Evolutionary conservation across 1,140 invertebrate species (phyloP), one percentile per base, ranked within the genome.

Genomic region (Dufourea novaeangliae): DNA sequence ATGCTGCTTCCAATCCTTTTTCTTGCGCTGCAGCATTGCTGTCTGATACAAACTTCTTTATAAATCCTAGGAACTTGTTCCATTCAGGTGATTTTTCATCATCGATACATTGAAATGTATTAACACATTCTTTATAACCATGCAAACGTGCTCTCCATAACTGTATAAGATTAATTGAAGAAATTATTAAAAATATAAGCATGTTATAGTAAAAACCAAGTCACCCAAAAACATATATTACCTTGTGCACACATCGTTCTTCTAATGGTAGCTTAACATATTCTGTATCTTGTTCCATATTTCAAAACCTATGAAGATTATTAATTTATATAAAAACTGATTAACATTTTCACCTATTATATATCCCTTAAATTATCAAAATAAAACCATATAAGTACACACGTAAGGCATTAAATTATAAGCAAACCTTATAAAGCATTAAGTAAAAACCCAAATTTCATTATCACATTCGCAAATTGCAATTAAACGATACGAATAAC

Each of bases 21-120:
- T 99, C 98, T 92, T 99, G 98, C 1, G 98, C 98, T 34, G 97
- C 95, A 46, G 96, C 98, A 96, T 99, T 99, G 75, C 96, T 98
- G 89, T 99, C 98, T 8, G 95, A 93, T 0, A 99, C 97, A 94
- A 99, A 98, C 91, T 99, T 99, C 89, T 99, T 99, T 44, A 99
- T 94, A n/a, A 99, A 92, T 6, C 96, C 96, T 1, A 97, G 92
- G 93, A 96, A 99, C 91, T 98, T 98, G 73, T 95, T 96, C 95
- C 98, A 99, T 89, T 99, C 98, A 1, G 97, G 95, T 59, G 96
- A 96, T 89, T 99, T 99, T 88, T 98, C 97, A 93, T 99, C 97
- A 78, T 96, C 95, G 77, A 97, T 95, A 82, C 95, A 94, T 59
- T 95, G 94, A 92, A 99, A 98, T 11, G 97, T 92, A 90, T 98